phyloP scores from a whole-genome alignment of 2,113 vertebrate species.

The Lepidothrix coronata region DNA sequence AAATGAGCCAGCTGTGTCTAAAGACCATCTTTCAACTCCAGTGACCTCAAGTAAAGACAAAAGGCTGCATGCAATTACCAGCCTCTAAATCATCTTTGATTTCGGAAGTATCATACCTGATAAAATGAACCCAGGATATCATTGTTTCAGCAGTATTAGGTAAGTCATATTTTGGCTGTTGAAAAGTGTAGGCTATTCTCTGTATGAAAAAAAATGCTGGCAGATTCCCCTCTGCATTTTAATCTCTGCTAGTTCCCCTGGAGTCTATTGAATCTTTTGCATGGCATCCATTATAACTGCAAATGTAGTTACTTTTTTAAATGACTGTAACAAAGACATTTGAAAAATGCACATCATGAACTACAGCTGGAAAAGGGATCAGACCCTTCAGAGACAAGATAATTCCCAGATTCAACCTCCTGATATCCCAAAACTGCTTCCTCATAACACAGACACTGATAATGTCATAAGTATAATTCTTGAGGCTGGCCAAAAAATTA shows the following conservation, averaged over 20 bases:
- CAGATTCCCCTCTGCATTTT: neutral
- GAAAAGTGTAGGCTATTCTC: neutral
- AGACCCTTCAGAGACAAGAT: neutral
- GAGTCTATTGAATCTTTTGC: neutral
- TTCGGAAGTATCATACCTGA: neutral
- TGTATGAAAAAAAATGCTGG: neutral
- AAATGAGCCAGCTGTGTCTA: neutral
- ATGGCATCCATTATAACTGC: neutral
- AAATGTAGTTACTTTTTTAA: neutral
- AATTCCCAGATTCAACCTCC: neutral
- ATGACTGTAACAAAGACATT: neutral
- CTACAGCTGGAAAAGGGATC: neutral
- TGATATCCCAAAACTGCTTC: neutral
- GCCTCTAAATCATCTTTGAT: neutral
- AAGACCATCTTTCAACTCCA: neutral
- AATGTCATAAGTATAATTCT: neutral
- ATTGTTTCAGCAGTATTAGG: neutral
- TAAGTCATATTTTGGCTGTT: neutral
- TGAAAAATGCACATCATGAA: neutral
- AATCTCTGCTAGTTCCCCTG: neutral
- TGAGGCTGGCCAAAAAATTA: neutral
- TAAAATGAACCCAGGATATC: neutral
- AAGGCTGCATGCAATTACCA: neutral
- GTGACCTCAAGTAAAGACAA: neutral
- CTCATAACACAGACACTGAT: neutral